Evolutionary conservation across 1,140 invertebrate genomes (phyloP), one percentile per base, ranked within the genome.

Genomic region (Pogonomyrmex californicus): DNA sequence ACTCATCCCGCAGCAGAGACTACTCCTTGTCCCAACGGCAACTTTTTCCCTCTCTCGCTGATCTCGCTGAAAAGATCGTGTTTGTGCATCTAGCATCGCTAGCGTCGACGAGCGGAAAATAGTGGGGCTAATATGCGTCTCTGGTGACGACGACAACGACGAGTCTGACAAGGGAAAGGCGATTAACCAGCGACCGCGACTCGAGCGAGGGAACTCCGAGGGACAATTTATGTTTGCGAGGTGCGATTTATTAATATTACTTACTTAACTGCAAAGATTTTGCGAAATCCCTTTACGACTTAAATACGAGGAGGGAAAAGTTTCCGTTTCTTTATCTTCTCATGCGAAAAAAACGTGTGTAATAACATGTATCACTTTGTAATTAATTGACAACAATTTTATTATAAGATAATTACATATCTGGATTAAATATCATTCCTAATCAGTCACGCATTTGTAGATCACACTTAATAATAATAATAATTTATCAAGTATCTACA

Each of bases 181-280:
- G 51, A 82, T 82, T 82, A 82, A 73, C 51, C 73, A n/a, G 41
- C 66, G 33, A 73, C 51, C 41, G 2, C 41, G 41, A 58, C 23
- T 12, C 51, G 38, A 60, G 30, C 30, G 30, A 47, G 60, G 30
- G 23, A 23, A 58, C 65, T 56, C 41, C 44, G 30, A 56, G 65
- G 38, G 14, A 36, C 12, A 82, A 33, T 30, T n/a, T n/a, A n/a
- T n/a, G n/a, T n/a, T n/a, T n/a, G n/a, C n/a, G 49, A 2, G n/a
- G n/a, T n/a, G 5, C 49, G 38, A 58, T 71, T 82, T 82, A 75
- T 73, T 83, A 82, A 75, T 62, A 83, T 30, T 54, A 60, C 41
- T 83, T 47, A 49, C 41, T 60, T 30, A 4, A 41, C 10, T 23
- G 30, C 23, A 38, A 30, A 82, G 75, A 87, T 47, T 23, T 75